Conservation (phyloP, 2,113 vertebrate genomes). For the Larimichthys crocea region DNA sequence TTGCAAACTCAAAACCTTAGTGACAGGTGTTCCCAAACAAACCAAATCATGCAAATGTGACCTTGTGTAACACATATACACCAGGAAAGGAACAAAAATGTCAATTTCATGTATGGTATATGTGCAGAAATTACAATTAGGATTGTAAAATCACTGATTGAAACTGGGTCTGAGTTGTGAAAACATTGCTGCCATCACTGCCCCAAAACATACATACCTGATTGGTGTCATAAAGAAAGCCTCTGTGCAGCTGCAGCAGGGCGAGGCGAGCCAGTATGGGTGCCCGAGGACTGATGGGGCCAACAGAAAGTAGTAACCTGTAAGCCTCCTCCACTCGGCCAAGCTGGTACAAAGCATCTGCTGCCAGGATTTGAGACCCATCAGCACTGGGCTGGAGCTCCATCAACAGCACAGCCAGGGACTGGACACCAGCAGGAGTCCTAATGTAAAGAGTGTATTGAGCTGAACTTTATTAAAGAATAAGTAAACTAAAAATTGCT, state of each 20-base stretch:
- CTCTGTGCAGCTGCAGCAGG: constrained; percentile 90
- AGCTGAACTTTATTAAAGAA: not conserved
- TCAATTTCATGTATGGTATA: not conserved
- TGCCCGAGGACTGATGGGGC: constrained; percentile 82
- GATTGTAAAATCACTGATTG: not conserved
- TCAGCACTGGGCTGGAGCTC: constrained; percentile 88
- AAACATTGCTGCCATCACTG: not conserved
- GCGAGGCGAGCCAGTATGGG: constrained; percentile 89
- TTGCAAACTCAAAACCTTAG: not conserved
- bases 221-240: constrained; percentile 90
- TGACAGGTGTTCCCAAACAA: not conserved
- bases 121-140: not conserved
- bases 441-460: constrained; percentile 64
- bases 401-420: constrained; percentile 87
- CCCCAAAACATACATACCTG: constrained; percentile 83
- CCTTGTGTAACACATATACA: not conserved
- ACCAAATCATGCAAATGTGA: not conserved
- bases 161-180: too few relatives aligned
- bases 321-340: constrained; percentile 89
- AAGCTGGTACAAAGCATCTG: constrained; percentile 92
- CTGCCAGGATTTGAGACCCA: constrained; percentile 85
- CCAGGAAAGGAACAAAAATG: not conserved
- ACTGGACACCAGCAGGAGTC: constrained; percentile 87
- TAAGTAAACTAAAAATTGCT: not conserved
- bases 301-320: constrained; percentile 83